Evolutionary conservation across 2,888 invertebrate genomes (phyloP).

Genomic region (Prosapia bicincta): DNA sequence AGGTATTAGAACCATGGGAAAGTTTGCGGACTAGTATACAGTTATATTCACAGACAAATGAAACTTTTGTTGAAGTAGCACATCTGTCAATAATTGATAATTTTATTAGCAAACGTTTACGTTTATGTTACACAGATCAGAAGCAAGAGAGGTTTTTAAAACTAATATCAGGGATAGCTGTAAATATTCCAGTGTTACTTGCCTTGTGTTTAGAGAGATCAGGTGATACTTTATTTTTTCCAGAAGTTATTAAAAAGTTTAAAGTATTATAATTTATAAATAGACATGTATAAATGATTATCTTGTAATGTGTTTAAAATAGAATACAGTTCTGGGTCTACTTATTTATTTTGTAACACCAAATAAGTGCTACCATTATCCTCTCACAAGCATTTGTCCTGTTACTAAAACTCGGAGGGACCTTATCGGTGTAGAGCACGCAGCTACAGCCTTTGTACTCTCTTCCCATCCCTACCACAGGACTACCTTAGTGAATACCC

Average conservation of each 20-base stretch:
- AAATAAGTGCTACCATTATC: too few species aligned
- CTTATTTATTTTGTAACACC: too few species aligned
- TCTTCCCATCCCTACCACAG: too few species aligned
- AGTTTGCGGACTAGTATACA: constrained; percentile 65
- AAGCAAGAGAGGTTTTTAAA: constrained; percentile 60
- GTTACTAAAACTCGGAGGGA: too few species aligned
- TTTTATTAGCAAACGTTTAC: constrained; percentile 73
- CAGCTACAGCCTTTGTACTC: too few species aligned
- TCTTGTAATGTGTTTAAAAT: too few species aligned
- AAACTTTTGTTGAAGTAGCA: constrained; percentile 68
- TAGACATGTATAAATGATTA: too few species aligned
- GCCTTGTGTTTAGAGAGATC: constrained; percentile 69
- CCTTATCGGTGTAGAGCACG: too few species aligned
- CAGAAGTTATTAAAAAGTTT: constrained; percentile 30
- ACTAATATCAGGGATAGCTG: constrained; percentile 66
- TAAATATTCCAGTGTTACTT: constrained; percentile 71
- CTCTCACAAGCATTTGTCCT: too few species aligned
- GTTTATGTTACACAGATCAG: constrained; percentile 60
- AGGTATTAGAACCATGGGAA: constrained; percentile 61
- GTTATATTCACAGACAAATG: constrained; percentile 64
- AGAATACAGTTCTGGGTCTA: too few species aligned
- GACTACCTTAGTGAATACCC: too few species aligned
- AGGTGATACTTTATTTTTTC: constrained; percentile 44
- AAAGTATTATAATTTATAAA: not conserved
- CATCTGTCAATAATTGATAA: constrained; percentile 66